These are phyloP conservation scores for Phytoseiulus persimilis DNA, from an alignment of 2,888 invertebrate genomes.

Conservation along the genomic window DNA sequence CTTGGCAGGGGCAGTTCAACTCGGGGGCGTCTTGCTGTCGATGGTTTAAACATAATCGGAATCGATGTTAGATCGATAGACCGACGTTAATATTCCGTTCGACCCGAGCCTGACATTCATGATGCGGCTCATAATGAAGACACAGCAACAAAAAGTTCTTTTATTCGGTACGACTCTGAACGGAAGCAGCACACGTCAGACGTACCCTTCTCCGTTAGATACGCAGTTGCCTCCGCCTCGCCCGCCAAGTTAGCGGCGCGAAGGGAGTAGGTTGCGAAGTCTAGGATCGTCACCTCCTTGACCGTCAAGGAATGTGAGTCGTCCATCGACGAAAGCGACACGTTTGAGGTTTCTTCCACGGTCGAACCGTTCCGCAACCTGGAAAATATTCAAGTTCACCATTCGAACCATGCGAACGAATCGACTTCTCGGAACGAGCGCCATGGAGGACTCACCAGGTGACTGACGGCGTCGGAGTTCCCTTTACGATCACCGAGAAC, in stretches of 20 bases:
- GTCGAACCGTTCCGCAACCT: conserved; percentile 25
- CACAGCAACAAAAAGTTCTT: neutral
- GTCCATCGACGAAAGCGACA: neutral
- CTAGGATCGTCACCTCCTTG: conserved; percentile 53
- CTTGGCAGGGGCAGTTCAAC: conserved; percentile 49
- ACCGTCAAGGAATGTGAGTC: conserved; percentile 40
- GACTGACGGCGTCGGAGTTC: conserved; percentile 76
- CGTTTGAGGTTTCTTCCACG: neutral
- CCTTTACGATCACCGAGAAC: conserved; percentile 74
- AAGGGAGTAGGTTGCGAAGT: conserved; percentile 68
- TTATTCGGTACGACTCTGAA: neutral
- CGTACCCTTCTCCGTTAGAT: conserved; percentile 24
- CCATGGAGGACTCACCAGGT: conserved; percentile 58
- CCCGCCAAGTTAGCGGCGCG: conserved; percentile 70
- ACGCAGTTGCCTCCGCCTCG: conserved; percentile 55
- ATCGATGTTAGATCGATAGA: neutral
- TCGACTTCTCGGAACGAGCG: neutral
- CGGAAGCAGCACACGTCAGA: neutral
- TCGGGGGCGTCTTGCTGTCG: conserved; percentile 49
- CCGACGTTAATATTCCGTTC: no score
- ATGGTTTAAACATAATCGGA: neutral
- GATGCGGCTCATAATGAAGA: neutral
- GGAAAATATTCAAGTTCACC: neutral
- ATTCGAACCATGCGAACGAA: no score
- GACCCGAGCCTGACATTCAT: no score